phyloP scores from a whole-genome alignment of 2,113 vertebrate genomes.

The Mystacornis crossleyi region DNA sequence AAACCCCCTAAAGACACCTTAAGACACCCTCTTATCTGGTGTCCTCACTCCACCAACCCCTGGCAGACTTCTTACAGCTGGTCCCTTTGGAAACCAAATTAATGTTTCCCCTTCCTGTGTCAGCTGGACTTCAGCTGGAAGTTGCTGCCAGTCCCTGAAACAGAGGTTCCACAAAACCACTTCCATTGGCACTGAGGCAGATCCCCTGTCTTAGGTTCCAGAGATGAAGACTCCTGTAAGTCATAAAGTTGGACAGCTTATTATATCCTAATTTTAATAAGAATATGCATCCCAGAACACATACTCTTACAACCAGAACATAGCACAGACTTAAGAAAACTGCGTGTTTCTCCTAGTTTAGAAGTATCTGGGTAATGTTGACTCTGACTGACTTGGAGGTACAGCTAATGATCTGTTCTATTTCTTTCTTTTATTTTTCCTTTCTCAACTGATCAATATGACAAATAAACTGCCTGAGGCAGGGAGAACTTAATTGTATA shows the following conservation, averaged over 20 bases:
- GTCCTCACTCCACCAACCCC: neutral
- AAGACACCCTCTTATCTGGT: neutral
- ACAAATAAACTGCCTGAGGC: neutral
- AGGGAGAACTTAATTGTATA: neutral
- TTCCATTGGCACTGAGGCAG: neutral
- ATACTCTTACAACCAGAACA: neutral
- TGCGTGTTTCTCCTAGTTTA: neutral
- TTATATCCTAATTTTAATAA: neutral
- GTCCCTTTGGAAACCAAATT: neutral
- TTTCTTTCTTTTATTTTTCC: neutral
- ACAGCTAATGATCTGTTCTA: neutral
- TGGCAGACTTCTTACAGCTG: neutral
- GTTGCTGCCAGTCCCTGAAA: neutral
- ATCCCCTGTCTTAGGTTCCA: neutral
- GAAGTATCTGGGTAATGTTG: neutral
- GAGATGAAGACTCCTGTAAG: neutral
- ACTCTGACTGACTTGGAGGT: neutral
- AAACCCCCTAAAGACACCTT: neutral
- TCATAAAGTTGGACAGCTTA: neutral
- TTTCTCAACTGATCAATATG: neutral
- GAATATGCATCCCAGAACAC: neutral
- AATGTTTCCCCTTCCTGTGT: neutral
- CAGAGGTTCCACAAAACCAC: neutral
- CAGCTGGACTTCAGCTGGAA: neutral
- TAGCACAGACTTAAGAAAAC: neutral